A percentile compares a stretch with the other conserved stretches of the same genome.
These are phyloP conservation scores for Bufo bufo DNA, from an alignment of 2,113 vertebrate species.

Conservation along the genomic window DNA sequence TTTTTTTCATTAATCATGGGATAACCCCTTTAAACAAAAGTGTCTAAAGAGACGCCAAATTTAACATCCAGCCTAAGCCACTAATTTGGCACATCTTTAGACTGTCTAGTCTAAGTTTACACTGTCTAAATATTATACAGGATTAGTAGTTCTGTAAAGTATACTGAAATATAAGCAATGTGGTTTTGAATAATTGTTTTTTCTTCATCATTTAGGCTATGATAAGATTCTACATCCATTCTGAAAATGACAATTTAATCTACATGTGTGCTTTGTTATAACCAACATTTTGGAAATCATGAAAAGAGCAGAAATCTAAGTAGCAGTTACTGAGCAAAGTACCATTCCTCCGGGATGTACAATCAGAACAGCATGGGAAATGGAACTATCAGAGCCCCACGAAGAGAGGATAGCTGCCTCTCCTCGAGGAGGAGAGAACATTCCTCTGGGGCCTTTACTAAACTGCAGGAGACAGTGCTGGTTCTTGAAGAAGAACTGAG, in stretches of 20 bases:
- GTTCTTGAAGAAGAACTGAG: conserved; percentile 72
- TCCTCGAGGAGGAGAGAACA: conserved; percentile 63
- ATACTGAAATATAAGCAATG: neutral
- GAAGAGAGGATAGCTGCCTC: conserved; percentile 69
- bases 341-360: conserved; percentile 68
- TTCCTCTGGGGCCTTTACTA: conserved; percentile 64
- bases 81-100: no score
- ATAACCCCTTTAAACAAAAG: no score
- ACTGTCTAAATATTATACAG: no score
- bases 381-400: conserved; percentile 75
- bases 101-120: no score
- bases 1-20: no score
- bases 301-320: conserved; percentile 40
- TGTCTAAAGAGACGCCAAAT: no score
- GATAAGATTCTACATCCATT: neutral
- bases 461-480: conserved; percentile 68
- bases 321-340: conserved; percentile 17
- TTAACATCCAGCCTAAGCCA: no score
- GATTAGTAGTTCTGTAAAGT: neutral
- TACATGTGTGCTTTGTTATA: neutral
- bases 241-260: conserved; percentile 4
- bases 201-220: conserved; percentile 10
- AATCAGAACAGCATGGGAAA: conserved; percentile 76
- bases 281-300: conserved; percentile 36
- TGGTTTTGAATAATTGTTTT: neutral